Conservation (phyloP, 2,888 invertebrate species). For the Dermolepida albohirtum region DNA sequence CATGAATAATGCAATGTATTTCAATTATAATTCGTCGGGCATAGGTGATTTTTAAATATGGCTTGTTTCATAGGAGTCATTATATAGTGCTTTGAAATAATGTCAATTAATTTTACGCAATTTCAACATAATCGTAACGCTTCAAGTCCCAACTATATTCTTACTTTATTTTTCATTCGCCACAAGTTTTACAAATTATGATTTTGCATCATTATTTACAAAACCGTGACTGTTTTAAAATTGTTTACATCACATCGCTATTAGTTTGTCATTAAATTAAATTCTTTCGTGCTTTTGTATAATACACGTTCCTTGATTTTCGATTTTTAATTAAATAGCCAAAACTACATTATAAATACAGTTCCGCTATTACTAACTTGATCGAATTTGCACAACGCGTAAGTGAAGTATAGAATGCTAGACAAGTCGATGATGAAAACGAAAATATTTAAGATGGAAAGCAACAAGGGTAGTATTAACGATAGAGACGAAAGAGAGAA, state of each 20-base stretch:
- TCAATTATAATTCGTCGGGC: conserved; percentile 33
- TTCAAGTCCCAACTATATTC: conserved; percentile 9
- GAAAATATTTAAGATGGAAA: too few species aligned
- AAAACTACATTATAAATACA: too few species aligned
- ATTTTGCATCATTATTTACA: conserved; percentile 35
- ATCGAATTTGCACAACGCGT: too few species aligned
- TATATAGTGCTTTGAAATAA: conserved; percentile 27
- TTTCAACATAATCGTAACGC: conserved; percentile 36
- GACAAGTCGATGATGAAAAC: too few species aligned
- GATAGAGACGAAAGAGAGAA: too few species aligned
- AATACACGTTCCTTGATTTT: too few species aligned
- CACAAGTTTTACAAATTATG: conserved; percentile 16
- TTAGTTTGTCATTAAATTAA: conserved; percentile 30
- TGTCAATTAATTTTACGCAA: conserved; percentile 35
- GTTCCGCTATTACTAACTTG: too few species aligned
- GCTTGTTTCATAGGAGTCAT: conserved; percentile 20
- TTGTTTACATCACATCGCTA: conserved; percentile 25
- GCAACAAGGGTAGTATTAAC: too few species aligned
- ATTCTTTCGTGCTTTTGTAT: too few species aligned
- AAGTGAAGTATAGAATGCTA: too few species aligned
- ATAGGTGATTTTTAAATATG: conserved; percentile 34
- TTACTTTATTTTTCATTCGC: conserved; percentile 2
- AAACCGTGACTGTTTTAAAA: conserved; percentile 26
- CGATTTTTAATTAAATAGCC: too few species aligned
- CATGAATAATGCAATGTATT: conserved; percentile 26